These are phyloP conservation scores for Phaethornis superciliosus DNA, from an alignment of 2,113 vertebrate species.

Conservation along the genomic window DNA sequence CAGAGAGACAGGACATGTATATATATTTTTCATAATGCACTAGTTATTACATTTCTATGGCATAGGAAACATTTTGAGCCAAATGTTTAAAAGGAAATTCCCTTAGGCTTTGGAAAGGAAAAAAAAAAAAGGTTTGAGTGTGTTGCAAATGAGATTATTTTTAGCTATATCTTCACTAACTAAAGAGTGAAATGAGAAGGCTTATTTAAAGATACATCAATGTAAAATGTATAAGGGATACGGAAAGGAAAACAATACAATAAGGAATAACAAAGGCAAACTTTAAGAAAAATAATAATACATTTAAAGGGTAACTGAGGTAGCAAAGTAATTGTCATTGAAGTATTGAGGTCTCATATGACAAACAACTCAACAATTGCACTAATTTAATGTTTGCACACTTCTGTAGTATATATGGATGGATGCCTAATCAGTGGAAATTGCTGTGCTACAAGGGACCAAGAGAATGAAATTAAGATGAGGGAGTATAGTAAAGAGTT, in stretches of 20 bases:
- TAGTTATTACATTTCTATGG: neutral
- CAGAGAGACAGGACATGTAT: neutral
- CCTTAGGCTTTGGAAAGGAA: neutral
- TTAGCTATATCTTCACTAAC: neutral
- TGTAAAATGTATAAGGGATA: neutral
- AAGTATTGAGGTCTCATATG: neutral
- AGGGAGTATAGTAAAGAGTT: neutral
- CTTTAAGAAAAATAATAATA: neutral
- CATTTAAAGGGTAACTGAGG: neutral
- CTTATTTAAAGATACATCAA: neutral
- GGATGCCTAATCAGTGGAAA: neutral
- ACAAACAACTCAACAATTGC: neutral
- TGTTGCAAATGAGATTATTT: neutral
- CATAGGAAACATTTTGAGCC: neutral
- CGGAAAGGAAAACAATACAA: neutral
- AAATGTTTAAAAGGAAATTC: neutral
- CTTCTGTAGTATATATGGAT: neutral
- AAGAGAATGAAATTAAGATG: neutral
- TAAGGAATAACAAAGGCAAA: neutral
- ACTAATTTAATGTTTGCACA: neutral
- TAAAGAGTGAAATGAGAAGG: neutral
- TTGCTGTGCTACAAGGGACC: neutral
- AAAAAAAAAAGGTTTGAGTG: neutral
- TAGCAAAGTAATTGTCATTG: neutral
- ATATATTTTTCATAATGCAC: neutral